Evolutionary conservation across 2,888 invertebrate genomes (phyloP).

Genomic region (Sphecodes monilicornis): DNA sequence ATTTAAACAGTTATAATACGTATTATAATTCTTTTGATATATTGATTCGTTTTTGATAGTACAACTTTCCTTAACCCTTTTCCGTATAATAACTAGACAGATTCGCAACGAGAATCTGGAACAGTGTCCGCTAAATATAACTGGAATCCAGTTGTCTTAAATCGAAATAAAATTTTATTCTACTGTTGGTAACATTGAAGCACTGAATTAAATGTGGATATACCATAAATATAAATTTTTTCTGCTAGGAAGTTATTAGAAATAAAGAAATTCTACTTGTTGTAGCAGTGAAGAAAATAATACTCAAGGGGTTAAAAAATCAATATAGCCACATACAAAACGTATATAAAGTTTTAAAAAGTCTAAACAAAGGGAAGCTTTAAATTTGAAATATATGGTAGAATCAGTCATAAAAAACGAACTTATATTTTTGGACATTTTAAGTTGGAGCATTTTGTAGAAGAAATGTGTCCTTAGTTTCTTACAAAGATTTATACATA

Average conservation of each 20-base stretch:
- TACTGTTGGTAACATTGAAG: neutral
- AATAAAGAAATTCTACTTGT: neutral
- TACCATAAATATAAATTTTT: neutral
- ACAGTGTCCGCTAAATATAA: no score
- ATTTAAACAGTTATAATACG: neutral
- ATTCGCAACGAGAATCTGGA: no score
- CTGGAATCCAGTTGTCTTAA: no score
- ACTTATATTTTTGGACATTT: neutral
- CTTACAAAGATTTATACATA: no score
- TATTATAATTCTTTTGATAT: no score
- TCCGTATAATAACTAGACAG: no score
- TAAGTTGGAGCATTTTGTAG: neutral
- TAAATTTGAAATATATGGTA: neutral
- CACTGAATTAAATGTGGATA: no score
- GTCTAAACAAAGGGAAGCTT: neutral
- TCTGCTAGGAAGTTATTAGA: neutral
- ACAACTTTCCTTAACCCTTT: no score
- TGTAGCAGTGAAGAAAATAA: neutral
- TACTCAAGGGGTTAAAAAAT: neutral
- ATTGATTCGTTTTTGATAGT: no score
- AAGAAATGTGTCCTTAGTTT: neutral
- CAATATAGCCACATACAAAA: neutral
- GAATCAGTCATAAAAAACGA: neutral
- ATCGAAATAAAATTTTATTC: neutral
- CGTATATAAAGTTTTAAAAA: neutral